Evolutionary conservation across 2,113 vertebrate genomes (phyloP).

Genomic region (Daphoenositta chrysoptera): DNA sequence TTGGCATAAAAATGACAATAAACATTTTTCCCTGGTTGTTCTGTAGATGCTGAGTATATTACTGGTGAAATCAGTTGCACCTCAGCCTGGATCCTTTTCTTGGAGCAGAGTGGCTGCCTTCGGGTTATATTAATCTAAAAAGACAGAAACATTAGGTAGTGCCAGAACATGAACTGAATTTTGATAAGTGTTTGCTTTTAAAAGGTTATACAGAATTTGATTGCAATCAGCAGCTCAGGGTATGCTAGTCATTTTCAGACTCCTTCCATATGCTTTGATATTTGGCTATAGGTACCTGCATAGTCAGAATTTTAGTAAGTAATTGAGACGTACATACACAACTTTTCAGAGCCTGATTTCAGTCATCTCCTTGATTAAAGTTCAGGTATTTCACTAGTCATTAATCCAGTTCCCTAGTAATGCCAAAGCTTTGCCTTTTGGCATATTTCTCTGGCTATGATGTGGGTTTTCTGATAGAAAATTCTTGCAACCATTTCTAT

Average conservation of each 20-base stretch:
- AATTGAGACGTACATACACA: not conserved
- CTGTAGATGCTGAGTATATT: not conserved
- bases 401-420: not conserved
- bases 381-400: not conserved
- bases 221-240: slow-evolving; percentile 58
- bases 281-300: not conserved
- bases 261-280: slow-evolving; percentile 30
- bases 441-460: not conserved
- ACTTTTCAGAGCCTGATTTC: slow-evolving; percentile 10
- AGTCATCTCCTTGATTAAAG: slow-evolving; percentile 11
- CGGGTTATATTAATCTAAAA: slow-evolving; percentile 8
- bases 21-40: not conserved
- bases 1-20: not conserved
- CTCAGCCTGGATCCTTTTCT: not conserved
- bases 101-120: not conserved
- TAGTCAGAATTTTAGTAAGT: not conserved
- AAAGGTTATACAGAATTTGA: slow-evolving; percentile 43
- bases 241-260: slow-evolving; percentile 28
- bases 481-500: not conserved
- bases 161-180: slow-evolving; percentile 43
- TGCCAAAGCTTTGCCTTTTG: not conserved
- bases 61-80: not conserved
- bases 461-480: not conserved
- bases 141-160: slow-evolving; percentile 25
- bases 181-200: slow-evolving; percentile 46